Percentiles rank a stretch among this genome's conserved stretches.
Evolutionary conservation across 2,888 invertebrate species (phyloP).

Genomic region (Seira sanloemensis): DNA sequence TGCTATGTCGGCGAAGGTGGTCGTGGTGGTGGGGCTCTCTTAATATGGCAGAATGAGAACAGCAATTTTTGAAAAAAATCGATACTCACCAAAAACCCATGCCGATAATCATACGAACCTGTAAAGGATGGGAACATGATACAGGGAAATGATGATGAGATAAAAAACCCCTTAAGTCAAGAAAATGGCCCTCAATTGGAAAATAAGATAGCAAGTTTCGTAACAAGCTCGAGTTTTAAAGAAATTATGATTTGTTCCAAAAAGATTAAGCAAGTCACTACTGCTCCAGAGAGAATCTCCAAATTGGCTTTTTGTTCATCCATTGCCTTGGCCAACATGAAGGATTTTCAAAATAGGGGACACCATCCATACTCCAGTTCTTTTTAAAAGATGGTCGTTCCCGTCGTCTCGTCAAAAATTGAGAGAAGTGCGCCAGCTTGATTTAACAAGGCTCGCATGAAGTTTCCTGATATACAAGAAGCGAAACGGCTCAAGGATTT

Average conservation of each 20-base stretch:
- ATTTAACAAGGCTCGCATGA: not conserved
- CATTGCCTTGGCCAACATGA: constrained; percentile 33
- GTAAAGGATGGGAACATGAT: constrained; percentile 36
- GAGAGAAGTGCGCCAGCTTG: constrained; percentile 2
- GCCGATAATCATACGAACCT: not conserved
- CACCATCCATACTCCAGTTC: too few relatives aligned
- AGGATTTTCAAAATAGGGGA: not conserved
- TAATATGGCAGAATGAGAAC: constrained; percentile 56
- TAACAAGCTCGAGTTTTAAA: constrained; percentile 29
- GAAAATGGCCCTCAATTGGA: constrained; percentile 2
- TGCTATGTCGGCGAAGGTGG: constrained; percentile 3
- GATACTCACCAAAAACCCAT: not conserved
- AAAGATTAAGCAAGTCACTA: constrained; percentile 52
- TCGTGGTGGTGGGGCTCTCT: constrained; percentile 39
- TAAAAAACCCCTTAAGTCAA: constrained; percentile 48
- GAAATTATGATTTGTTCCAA: not conserved
- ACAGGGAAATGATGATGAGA: constrained; percentile 44
- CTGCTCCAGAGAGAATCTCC: constrained; percentile 35
- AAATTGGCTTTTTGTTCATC: constrained; percentile 49
- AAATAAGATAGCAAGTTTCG: constrained; percentile 28
- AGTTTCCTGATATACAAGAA: constrained; percentile 15
- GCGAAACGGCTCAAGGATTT: too few relatives aligned
- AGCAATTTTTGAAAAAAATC: constrained; percentile 33
- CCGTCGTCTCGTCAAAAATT: not conserved
- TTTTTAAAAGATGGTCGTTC: not conserved